Evolutionary conservation across 2,888 invertebrate genomes (phyloP).

Genomic region (Drosophila peninsularis): DNA sequence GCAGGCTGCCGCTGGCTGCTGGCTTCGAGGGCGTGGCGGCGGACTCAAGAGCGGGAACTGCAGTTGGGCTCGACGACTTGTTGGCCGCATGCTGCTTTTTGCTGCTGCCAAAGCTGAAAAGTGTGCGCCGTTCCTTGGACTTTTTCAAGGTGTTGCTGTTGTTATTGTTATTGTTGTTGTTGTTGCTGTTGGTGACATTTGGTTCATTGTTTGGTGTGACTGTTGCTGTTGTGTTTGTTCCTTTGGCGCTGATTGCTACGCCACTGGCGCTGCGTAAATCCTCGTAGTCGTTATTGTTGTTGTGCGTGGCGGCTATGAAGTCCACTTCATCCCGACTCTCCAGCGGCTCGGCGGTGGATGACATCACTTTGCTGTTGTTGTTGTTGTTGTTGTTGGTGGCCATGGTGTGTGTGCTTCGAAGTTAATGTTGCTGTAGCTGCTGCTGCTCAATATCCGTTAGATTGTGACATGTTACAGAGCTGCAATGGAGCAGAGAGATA

Average conservation of each 20-base stretch:
- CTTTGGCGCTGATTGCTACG: conserved; percentile 60
- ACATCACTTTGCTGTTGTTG: conserved; percentile 33
- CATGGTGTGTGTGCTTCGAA: conserved; percentile 37
- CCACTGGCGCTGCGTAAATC: conserved; percentile 59
- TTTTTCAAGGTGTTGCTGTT: conserved; percentile 59
- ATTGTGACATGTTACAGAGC: conserved; percentile 61
- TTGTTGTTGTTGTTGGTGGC: conserved; percentile 39
- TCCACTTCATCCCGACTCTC: conserved; percentile 82
- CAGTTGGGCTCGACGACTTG: conserved; percentile 34
- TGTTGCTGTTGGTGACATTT: conserved; percentile 50
- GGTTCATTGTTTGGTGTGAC: conserved; percentile 64
- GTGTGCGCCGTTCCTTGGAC: conserved; percentile 64
- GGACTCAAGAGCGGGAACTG: background rate
- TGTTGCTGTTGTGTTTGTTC: conserved; percentile 53
- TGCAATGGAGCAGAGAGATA: conserved; percentile 29
- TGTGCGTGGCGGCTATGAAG: conserved; percentile 69
- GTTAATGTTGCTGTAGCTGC: conserved; percentile 3
- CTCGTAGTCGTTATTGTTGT: conserved; percentile 66
- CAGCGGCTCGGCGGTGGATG: conserved; percentile 14
- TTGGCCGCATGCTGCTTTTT: conserved; percentile 47
- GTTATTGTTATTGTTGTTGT: conserved; percentile 26
- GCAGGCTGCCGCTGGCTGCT: conserved; percentile 23
- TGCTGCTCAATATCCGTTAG: conserved; percentile 49
- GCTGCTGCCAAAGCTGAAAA: conserved; percentile 63
- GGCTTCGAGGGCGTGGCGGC: background rate